phyloP scores from a whole-genome alignment of 2,888 invertebrate species.

The Gnatocerus cornutus region DNA sequence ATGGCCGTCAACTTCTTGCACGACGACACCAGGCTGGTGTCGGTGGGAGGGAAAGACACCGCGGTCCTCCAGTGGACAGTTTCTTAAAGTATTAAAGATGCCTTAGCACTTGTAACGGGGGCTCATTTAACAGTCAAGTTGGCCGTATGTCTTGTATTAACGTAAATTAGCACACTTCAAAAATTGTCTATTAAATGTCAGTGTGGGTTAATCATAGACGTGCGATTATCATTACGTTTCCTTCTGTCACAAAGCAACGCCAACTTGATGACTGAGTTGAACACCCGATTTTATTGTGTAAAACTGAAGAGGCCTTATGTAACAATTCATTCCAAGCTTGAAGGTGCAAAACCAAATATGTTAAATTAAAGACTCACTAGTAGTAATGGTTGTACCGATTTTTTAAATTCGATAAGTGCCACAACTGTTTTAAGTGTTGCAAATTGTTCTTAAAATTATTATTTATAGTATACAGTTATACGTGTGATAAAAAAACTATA shows the following conservation, averaged over 20 bases:
- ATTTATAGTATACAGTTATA: conserved; percentile 43
- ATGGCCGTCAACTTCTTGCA: conserved; percentile 88
- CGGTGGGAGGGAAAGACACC: conserved; percentile 92
- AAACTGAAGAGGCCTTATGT: conserved; percentile 45
- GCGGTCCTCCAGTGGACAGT: conserved; percentile 91
- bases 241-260: too few species aligned
- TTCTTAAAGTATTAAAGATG: conserved; percentile 55
- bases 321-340: conserved; percentile 42
- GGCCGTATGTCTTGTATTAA: too few species aligned
- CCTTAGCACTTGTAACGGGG: conserved; percentile 12
- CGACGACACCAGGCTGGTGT: conserved; percentile 87
- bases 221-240: too few species aligned
- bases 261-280: too few species aligned
- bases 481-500: conserved; percentile 38
- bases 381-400: conserved; percentile 14
- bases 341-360: conserved; percentile 13
- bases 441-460: conserved; percentile 23
- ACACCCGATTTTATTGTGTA: conserved; percentile 37
- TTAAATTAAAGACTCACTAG: conserved; percentile 16
- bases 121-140: too few species aligned
- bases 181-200: too few species aligned
- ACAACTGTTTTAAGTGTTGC: conserved; percentile 24
- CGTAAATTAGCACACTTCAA: too few species aligned
- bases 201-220: too few species aligned
- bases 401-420: conserved; percentile 37